Base-by-base conservation (phyloP, 2,113 vertebrate genomes). In the Anser cygnoides region DNA sequence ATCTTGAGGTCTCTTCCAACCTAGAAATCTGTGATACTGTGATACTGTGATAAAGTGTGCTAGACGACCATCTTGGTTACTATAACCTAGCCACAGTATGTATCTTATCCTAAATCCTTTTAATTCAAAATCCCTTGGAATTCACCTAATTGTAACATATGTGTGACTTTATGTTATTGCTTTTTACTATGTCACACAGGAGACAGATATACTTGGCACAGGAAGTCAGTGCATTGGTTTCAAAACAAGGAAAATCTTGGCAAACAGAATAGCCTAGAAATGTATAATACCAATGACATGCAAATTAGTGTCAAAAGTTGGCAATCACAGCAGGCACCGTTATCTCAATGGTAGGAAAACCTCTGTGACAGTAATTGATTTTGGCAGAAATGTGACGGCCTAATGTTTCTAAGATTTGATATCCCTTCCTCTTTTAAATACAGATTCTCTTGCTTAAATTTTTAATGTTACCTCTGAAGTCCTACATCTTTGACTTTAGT, bases 301-400 rank as follows among this genome's bases (percentile, higher is more conserved):
- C 43, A 92, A 92, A 96, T 87, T 63, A 80, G 26, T 43, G n/a
- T 52, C 52, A 71, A 65, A 94, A 67, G 43, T 12, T 82, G 83
- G 55, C 41, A 46, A 44, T 74, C 16, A 35, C 4, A 76, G 61
- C 12, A 66, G 39, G 20, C 8, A 77, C 31, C 67, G 65, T 80
- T 81, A 81, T 87, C 61, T 80, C 63, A 62, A 14, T 1, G 0
- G 54, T 3, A 84, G 55, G n/a, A 86, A 90, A 94, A 85, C 25
- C 41, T 70, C 29, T 71, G 43, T 59, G 59, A 57, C 29, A 73
- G 23, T 17, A 77, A 43, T 71, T 50, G 31, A 65, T 93, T 93
- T 81, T 89, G 54, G 62, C 49, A 84, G 66, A 82, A 2, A 11
- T 26, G 35, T 18, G 23, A 75, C 2, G 4, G 6, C 63, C 13